phyloP scores from a whole-genome alignment of 1,140 invertebrate genomes.

The Paralvinella palmiformis region DNA sequence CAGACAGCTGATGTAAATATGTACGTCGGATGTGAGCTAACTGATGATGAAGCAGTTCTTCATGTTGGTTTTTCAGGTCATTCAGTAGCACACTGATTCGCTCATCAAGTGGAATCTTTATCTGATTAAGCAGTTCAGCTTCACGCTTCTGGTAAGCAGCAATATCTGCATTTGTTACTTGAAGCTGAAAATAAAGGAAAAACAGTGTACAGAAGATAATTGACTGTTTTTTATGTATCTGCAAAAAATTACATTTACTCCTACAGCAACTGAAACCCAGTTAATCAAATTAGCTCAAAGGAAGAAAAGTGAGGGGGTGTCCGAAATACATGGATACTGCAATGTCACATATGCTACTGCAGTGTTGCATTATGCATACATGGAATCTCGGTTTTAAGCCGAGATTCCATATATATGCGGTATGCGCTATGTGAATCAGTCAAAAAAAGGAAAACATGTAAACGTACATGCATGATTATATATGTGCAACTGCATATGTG shows the following conservation, averaged over 20 bases:
- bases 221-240: neutral
- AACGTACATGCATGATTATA: too few relatives aligned
- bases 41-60: conserved; percentile 36
- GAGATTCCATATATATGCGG: too few relatives aligned
- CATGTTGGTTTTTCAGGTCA: conserved; percentile 31
- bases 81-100: conserved; percentile 16
- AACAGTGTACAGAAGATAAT: neutral
- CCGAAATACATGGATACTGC: too few relatives aligned
- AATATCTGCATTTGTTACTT: conserved; percentile 24
- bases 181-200: conserved; percentile 22
- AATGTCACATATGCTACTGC: too few relatives aligned
- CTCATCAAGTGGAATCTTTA: conserved; percentile 26
- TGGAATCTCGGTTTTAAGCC: too few relatives aligned
- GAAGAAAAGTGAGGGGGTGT: too few relatives aligned
- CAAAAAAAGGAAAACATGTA: too few relatives aligned
- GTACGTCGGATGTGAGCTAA: conserved; percentile 22
- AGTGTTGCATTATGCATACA: too few relatives aligned
- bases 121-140: conserved; percentile 30
- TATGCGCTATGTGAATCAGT: too few relatives aligned
- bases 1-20: conserved; percentile 3
- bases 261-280: neutral
- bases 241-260: neutral
- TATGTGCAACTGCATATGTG: too few relatives aligned
- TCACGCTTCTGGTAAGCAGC: conserved; percentile 30
- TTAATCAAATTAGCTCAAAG: neutral